Base-by-base conservation (phyloP, 2,113 vertebrate species). In the Alaudala cheleensis region DNA sequence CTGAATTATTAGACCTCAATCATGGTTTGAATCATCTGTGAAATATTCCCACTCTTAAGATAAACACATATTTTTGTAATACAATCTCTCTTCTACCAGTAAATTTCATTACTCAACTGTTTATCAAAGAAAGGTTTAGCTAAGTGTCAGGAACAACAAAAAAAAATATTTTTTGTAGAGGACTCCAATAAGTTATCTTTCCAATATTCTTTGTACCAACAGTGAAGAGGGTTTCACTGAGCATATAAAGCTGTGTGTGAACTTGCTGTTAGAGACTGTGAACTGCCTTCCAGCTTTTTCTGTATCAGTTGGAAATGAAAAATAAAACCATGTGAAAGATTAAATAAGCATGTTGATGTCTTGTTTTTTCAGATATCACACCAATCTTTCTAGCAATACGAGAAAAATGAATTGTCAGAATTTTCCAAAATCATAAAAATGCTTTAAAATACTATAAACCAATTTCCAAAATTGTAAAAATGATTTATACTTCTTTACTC, bases 291-390 rank as follows among this genome's bases (percentile, higher is more conserved):
- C 53, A 91, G 42, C 19, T 87, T 66, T 79, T 92, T 73, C 71
- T 28, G 13, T 86, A 95, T 91, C 71, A 82, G 54, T 40, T 90
- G 58, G 45, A 88, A 91, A 82, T 67, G 47, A 91, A 85, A 91
- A 95, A 94, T 85, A 88, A 92, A 90, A 70, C 64, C 64, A 88
- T 82, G 62, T 26, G 37, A 91, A 91, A 77, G 17, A 79, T 76
- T 91, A 80, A 80, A 91, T 33, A 22, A 73, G 12, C 9, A 28
- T 80, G 25, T 54, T 73, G 62, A 73, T 73, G 7, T 85, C 64
- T 76, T 72, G 51, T 70, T 86, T 79, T 71, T 92, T 88, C 29
- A 72, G 31, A 19, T 82, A 70, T 62, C 26, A 88, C 26, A 91
- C 21, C 25, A 88, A 11, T 29, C 33, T 72, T 89, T 82, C 49